Evolutionary conservation across 2,113 vertebrate genomes (phyloP).

Genomic region (Macquaria australasica): DNA sequence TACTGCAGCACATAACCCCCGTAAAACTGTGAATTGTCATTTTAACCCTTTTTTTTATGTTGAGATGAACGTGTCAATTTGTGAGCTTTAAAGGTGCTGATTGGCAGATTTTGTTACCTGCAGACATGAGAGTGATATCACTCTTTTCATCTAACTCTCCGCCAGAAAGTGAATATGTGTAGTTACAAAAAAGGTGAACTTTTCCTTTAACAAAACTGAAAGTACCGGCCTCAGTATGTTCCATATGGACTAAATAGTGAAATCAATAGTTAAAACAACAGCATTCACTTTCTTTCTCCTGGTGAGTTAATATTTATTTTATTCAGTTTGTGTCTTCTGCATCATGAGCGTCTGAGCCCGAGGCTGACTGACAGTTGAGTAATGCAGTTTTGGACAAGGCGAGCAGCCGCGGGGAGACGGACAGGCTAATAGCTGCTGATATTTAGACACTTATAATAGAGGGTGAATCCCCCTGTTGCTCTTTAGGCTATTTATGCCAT

Average conservation of each 20-base stretch:
- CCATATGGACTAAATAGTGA: too few relatives aligned
- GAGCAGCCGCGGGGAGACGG: constrained; percentile 49
- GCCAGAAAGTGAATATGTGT: too few relatives aligned
- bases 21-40: neutral
- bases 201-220: neutral
- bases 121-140: neutral
- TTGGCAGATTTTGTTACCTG: too few relatives aligned
- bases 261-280: too few relatives aligned
- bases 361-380: constrained; percentile 49
- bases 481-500: constrained; percentile 73
- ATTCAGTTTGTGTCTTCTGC: neutral
- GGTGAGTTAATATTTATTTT: too few relatives aligned
- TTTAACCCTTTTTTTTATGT: neutral
- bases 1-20: neutral
- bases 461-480: constrained; percentile 70
- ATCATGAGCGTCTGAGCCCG: neutral
- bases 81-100: neutral
- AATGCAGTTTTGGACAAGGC: constrained; percentile 34
- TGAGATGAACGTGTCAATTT: neutral
- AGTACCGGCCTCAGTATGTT: neutral
- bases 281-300: neutral
- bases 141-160: neutral
- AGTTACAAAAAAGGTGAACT: neutral
- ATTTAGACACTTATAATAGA: constrained; percentile 61
- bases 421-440: constrained; percentile 74